Evolutionary conservation across 2,113 vertebrate species (phyloP), one percentile per base, ranked within the genome.

Genomic region (Corynorhinus townsendii): DNA sequence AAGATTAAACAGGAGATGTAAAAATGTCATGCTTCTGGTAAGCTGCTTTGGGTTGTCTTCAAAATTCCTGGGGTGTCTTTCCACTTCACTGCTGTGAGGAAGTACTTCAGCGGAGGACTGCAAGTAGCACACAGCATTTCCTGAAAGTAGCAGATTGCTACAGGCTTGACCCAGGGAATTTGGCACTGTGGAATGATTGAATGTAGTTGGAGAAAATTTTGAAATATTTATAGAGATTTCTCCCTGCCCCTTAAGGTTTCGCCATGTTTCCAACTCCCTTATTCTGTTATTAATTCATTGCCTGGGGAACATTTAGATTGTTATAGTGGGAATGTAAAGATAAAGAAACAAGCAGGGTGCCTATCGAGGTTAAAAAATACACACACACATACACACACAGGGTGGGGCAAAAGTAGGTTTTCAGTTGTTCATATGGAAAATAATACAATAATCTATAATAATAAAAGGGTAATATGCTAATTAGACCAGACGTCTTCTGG

Each of bases 221-320:
- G 69, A 96, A 89, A 68, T 93, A 89, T 71, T 66, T 47, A 75
- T 81, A n/a, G 69, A 80, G 43, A 43, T 75, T 91, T 91, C n/a
- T 86, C 38, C 30, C n/a, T 22, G 82, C 11, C 20, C 4, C n/a
- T 96, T 91, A 66, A 89, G 69, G 54, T 71, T 93, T 66, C 47
- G 43, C 4, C 30, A 0, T 45, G n/a, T 2, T 54, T 54, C 75
- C 7, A 76, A 76, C 15, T 30, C 38, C 12, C 64, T 92, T 90
- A 72, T 54, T 90, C 49, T 92, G 26, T 90, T 95, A 91, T 82
- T 87, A 86, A 59, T 81, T 93, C 35, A 83, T 80, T 89, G 64
- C 75, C 62, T 82, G 76, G 52, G 62, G 71, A 86, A 52, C 71
- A 92, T 92, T 95, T 96, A 38, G 22, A 80, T 91, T 93, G 28